phyloP scores from a whole-genome alignment of 2,113 vertebrate genomes.

The Mesoclemmys tuberculata region DNA sequence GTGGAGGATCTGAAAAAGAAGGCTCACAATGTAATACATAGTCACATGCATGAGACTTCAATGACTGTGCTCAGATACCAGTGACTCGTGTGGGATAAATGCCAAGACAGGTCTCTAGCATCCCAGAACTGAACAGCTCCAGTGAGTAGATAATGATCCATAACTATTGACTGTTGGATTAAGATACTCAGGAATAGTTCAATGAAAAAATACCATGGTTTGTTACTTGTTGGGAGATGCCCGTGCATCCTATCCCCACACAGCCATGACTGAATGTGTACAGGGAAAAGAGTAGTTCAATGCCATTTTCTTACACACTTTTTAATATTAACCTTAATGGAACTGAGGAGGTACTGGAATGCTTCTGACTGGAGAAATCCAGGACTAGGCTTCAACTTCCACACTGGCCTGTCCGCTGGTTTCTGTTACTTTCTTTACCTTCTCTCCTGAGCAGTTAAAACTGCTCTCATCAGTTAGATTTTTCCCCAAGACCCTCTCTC shows the following conservation, averaged over 20 bases:
- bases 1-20: neutral
- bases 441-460: neutral
- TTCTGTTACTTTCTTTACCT: neutral
- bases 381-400: neutral
- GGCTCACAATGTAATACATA: fast-evolving
- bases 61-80: fast-evolving
- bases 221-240: neutral
- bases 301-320: neutral
- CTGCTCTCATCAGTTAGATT: neutral
- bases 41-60: neutral
- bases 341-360: neutral
- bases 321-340: too few species aligned
- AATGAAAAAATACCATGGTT: fast-evolving
- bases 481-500: neutral
- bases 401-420: neutral
- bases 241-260: neutral
- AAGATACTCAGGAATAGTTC: fast-evolving
- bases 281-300: neutral
- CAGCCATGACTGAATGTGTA: neutral
- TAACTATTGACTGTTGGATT: neutral
- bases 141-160: neutral
- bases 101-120: too few species aligned
- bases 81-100: fast-evolving
- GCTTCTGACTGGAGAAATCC: neutral
- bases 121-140: fast-evolving